Base-by-base conservation (phyloP, 2,888 invertebrate species). In the Abrostola triplasia region DNA sequence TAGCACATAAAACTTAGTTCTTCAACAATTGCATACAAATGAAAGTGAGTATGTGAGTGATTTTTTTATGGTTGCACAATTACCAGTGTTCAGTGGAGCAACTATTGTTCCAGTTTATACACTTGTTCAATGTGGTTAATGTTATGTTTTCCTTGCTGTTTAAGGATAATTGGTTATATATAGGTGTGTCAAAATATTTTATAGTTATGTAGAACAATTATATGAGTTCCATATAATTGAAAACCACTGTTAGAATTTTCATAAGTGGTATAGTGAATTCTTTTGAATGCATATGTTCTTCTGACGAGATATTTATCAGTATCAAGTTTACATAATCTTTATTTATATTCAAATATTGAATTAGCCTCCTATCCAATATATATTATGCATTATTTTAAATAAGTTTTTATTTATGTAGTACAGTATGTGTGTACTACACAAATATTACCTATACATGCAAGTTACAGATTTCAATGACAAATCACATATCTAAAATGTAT, bases 11-110 rank as follows among this genome's bases (percentile, higher is more conserved):
- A 71, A 67, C 78, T 42, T 56, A 10, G 48, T 58, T 54, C 35
- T 59, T 64, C 12, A 51, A 64, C 10, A 5, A 44, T 75, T 77
- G 65, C 67, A 68, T 69, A 70, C 68, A 76, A 76, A 70, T 76
- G 77, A 81, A 81, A 73, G 70, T 57, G 6, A 72, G 73, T 47
- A 70, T 71, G 69, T 70, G 50, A 67, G 64, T 42, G 36, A 52
- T 67, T 81, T 77, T 75, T 81, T 68, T 67, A 67, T n/a, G 44
- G 62, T 78, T 66, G 65, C 68, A 74, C 70, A 71, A 76, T 68
- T 68, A 70, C 6, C 6, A 6, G 51, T 66, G 67, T 37, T 70
- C 64, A 70, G 54, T 78, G 65, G 59, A 69, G 65, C 67, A 60
- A 47, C 38, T 36, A 74, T 69, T 68, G 59, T 48, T 62, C 42